Evolutionary conservation across 2,888 invertebrate genomes (phyloP).

Genomic region (Nematopogon swammerdamellus): DNA sequence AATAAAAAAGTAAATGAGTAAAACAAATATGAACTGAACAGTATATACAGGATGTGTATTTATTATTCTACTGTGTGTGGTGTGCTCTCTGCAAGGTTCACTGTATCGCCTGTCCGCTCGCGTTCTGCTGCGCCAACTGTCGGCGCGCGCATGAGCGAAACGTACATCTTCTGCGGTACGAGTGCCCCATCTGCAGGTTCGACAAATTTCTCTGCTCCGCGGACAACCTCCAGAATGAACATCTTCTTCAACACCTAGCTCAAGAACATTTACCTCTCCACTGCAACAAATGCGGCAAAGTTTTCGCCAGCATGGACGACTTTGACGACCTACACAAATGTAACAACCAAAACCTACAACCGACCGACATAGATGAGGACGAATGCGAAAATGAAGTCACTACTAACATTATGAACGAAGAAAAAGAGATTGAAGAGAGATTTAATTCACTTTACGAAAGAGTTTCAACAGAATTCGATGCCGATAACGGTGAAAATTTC

Average conservation of each 20-base stretch:
- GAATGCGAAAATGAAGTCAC: constrained; percentile 12
- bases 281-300: constrained; percentile 36
- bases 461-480: constrained; percentile 10
- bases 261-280: constrained; percentile 34
- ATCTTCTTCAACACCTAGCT: constrained; percentile 31
- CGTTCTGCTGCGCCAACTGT: constrained; percentile 42
- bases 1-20: no score
- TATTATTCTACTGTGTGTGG: no score
- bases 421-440: constrained; percentile 25
- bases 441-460: constrained; percentile 39
- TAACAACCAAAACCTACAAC: constrained; percentile 33
- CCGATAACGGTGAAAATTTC: constrained; percentile 21
- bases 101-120: constrained; percentile 38
- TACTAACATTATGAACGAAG: not conserved
- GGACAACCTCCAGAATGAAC: constrained; percentile 20
- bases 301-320: constrained; percentile 36
- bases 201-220: constrained; percentile 30
- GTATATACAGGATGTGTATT: no score
- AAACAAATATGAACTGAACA: no score
- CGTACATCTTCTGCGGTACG: constrained; percentile 32
- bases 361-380: constrained; percentile 22
- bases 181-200: constrained; percentile 42
- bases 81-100: constrained; percentile 22
- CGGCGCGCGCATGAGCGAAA: constrained; percentile 37
- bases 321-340: constrained; percentile 32